Evolutionary conservation across 2,113 vertebrate genomes (phyloP), one percentile per base, ranked within the genome.

Genomic region (Elephantulus edwardii): DNA sequence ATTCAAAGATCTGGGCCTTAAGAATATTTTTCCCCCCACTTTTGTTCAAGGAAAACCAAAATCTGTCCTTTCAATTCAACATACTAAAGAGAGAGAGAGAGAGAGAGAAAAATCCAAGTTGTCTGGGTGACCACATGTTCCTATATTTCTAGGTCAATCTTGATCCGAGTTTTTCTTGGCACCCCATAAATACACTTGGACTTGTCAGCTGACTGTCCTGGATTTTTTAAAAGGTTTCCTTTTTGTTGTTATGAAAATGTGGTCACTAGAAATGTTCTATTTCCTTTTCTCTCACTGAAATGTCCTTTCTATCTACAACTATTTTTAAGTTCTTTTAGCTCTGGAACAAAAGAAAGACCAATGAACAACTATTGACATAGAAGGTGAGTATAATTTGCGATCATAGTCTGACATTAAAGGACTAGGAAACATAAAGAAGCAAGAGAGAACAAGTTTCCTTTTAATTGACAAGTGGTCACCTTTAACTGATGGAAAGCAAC

Each of bases 121-220:
- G 60, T 78, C 66, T 72, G 35, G 13, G 22, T 90, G 74, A 44
- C 68, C 38, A 75, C 76, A 64, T 70, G 76, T 66, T 87, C 79
- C 20, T 87, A 46, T 70, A 79, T 89, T 89, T 96, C 85, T 93
- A 91, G 85, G 74, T 79, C 91, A 92, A 62, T 85, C 58, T 85
- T 79, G 38, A 91, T 76, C 64, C 93, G 80, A 84, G 14, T 85
- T 20, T 86, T 33, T 89, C 46, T 84, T 75, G 30, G 13, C 30
- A 33, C 3, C 35, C 48, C 81, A 83, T 58, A 95, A 86, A 93
- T 91, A 87, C 0, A 74, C 50, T 52, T 82, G 26, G 52, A 40
- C 46, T 93, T 10, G 33, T 91, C 75, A 91, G 35, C 50, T 11
- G 11, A 66, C 56, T 82, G 78, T 56, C 68, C 83, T 74, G 42